Conservation (phyloP, 2,113 vertebrate genomes). For the Empidonax traillii region DNA sequence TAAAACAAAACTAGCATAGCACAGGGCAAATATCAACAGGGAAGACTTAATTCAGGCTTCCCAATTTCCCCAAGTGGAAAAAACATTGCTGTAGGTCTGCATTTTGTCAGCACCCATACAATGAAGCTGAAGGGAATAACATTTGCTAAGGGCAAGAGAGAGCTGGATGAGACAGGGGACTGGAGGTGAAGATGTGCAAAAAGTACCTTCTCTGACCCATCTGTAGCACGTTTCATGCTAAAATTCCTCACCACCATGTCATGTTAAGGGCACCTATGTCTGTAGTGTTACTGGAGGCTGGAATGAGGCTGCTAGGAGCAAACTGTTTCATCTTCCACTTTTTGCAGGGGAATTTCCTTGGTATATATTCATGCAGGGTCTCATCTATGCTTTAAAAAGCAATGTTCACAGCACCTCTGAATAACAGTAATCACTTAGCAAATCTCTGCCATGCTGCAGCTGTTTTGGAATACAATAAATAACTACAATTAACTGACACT, state of each 20-base stretch:
- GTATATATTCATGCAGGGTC: background rate
- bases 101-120: background rate
- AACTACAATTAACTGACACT: background rate
- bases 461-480: background rate
- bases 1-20: background rate
- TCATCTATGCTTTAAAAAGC: background rate
- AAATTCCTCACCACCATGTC: background rate
- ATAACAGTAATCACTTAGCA: background rate
- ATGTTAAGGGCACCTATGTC: background rate
- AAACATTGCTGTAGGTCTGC: background rate
- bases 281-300: background rate
- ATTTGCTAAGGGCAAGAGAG: background rate
- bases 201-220: background rate
- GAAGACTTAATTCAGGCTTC: background rate
- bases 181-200: background rate
- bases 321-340: background rate
- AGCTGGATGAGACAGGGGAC: background rate
- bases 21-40: background rate
- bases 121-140: background rate
- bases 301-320: background rate
- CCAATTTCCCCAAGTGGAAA: background rate
- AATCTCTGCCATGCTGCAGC: background rate
- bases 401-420: background rate
- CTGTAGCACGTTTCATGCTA: background rate
- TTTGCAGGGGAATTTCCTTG: background rate